These are phyloP conservation scores for Ophion ventricosus DNA, from an alignment of 2,888 invertebrate species.

Conservation along the genomic window DNA sequence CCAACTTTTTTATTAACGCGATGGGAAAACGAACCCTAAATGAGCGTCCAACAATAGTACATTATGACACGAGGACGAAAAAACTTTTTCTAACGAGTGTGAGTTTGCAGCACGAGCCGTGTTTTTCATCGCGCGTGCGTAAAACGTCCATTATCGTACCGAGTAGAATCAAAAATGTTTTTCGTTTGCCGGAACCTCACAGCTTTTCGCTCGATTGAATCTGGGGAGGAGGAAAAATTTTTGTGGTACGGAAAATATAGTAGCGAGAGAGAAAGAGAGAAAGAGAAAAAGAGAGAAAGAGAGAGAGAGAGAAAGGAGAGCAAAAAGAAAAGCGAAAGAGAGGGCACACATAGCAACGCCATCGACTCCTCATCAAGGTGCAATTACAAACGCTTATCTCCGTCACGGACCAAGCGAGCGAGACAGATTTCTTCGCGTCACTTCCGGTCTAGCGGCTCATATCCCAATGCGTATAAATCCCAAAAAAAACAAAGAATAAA, in stretches of 20 bases:
- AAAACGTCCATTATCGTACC: too few relatives aligned
- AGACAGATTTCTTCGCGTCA: constrained; percentile 80
- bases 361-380: constrained; percentile 60
- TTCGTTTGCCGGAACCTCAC: too few relatives aligned
- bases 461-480: constrained; percentile 25
- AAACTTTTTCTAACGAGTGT: too few relatives aligned
- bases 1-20: too few relatives aligned
- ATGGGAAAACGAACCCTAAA: too few relatives aligned
- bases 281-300: background rate
- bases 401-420: constrained; percentile 81
- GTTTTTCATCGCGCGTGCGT: too few relatives aligned
- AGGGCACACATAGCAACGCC: constrained; percentile 44
- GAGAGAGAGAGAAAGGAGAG: background rate
- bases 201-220: constrained; percentile 59
- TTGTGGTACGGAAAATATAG: constrained; percentile 45
- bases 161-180: too few relatives aligned
- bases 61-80: too few relatives aligned
- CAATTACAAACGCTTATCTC: constrained; percentile 81
- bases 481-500: constrained; percentile 14
- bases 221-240: constrained; percentile 48
- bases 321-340: background rate
- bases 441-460: constrained; percentile 73
- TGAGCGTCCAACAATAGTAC: too few relatives aligned
- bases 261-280: background rate
- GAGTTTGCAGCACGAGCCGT: too few relatives aligned